Evolutionary conservation across 2,797 vertebrate genomes (phyloP).

Genomic region (Pangasius sanitwongsei): DNA sequence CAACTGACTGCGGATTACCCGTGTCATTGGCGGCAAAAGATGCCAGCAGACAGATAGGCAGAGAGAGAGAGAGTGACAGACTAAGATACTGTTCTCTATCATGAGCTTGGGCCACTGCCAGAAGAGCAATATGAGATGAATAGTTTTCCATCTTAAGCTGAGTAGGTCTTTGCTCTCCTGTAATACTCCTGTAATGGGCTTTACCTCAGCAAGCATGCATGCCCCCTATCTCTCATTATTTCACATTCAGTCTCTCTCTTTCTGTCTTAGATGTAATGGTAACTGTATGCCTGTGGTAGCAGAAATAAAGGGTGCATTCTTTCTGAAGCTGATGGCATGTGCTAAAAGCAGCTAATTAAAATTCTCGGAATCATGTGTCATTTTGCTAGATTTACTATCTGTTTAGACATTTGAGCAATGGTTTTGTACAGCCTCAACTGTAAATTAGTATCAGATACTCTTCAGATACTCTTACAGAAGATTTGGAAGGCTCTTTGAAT

Average conservation of each 20-base stretch:
- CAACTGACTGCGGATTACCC: conserved; percentile 68
- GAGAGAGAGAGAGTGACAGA: conserved; percentile 51
- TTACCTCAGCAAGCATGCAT: conserved; percentile 50
- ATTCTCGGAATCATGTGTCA: background rate
- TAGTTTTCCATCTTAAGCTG: conserved; percentile 70
- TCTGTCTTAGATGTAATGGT: background rate
- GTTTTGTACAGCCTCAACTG: background rate
- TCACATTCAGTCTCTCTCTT: conserved; percentile 1
- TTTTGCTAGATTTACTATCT: conserved; percentile 26
- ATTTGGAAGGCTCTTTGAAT: background rate
- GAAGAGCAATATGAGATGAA: conserved; percentile 71
- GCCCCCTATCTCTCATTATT: background rate
- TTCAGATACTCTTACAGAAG: conserved; percentile 4
- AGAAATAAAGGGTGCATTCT: conserved; percentile 28
- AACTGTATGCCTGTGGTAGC: background rate
- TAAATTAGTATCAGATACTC: background rate
- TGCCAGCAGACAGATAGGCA: conserved; percentile 35
- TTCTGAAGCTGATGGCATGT: conserved; percentile 22
- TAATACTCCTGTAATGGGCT: conserved; percentile 62
- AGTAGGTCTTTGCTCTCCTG: conserved; percentile 64
- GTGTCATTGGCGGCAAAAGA: conserved; percentile 48
- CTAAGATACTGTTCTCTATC: conserved; percentile 64
- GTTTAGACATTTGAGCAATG: background rate
- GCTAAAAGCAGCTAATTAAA: conserved; percentile 30
- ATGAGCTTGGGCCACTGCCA: conserved; percentile 66